phyloP scores from a whole-genome alignment of 2,888 invertebrate species.

The Leptopilina syphax region DNA sequence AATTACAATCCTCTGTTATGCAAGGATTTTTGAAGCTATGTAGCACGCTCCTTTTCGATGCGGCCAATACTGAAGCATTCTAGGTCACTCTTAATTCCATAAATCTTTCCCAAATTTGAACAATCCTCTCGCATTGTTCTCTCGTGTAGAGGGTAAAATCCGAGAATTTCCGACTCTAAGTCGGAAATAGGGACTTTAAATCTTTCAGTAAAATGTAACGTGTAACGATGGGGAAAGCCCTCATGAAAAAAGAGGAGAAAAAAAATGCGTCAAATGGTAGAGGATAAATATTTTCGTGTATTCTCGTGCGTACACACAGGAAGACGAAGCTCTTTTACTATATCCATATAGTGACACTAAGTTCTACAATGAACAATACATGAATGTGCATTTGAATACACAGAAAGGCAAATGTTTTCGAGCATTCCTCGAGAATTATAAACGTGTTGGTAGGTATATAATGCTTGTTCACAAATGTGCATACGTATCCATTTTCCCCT shows the following conservation, averaged over 20 bases:
- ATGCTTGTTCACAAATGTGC: constrained; percentile 25
- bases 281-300: constrained; percentile 1
- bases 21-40: constrained; percentile 7
- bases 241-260: not conserved
- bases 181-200: constrained; percentile 30
- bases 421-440: constrained; percentile 34
- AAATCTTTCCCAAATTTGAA: constrained; percentile 28
- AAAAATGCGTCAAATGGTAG: constrained; percentile 6
- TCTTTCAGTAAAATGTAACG: constrained; percentile 11
- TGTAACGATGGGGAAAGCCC: not conserved
- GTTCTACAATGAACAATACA: constrained; percentile 39
- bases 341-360: constrained; percentile 28
- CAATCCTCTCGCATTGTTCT: constrained; percentile 11
- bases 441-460: constrained; percentile 1
- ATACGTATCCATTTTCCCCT: constrained; percentile 16
- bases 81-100: constrained; percentile 24
- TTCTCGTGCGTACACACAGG: not conserved
- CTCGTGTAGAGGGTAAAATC: not conserved
- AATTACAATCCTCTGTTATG: too few relatives aligned
- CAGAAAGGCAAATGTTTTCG: constrained; percentile 36
- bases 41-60: not conserved
- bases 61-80: not conserved
- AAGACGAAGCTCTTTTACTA: constrained; percentile 15
- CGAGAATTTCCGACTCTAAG: constrained; percentile 22
- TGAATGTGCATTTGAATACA: constrained; percentile 23